Evolutionary conservation across 2,113 vertebrate genomes (phyloP).

Genomic region (Neogale vison): DNA sequence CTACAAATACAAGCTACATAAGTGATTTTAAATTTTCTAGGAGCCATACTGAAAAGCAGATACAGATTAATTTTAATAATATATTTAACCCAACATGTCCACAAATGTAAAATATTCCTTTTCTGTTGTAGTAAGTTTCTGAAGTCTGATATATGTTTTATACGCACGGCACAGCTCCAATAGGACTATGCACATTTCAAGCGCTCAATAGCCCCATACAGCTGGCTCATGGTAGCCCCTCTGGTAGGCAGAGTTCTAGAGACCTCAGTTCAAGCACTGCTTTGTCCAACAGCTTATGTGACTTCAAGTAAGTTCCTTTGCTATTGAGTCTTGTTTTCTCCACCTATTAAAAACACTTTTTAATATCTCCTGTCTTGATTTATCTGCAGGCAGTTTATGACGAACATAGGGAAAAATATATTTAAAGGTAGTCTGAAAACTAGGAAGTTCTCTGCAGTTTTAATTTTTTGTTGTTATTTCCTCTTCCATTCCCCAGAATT

Average conservation of each 20-base stretch:
- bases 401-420: neutral
- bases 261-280: neutral
- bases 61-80: conserved; percentile 18
- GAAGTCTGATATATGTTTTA: neutral
- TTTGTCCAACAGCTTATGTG: neutral
- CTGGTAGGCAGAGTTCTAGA: neutral
- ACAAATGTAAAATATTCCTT: neutral
- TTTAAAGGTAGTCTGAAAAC: conserved; percentile 40
- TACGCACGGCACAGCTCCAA: neutral
- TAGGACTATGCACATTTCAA: neutral
- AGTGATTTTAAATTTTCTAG: neutral
- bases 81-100: neutral
- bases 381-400: neutral
- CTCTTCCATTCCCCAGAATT: conserved; percentile 27
- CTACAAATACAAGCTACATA: neutral
- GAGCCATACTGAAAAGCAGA: neutral
- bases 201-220: neutral
- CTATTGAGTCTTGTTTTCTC: neutral
- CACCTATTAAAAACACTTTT: neutral
- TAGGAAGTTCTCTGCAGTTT: neutral
- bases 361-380: neutral
- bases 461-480: neutral
- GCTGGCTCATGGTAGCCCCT: neutral
- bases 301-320: neutral
- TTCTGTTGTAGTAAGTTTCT: neutral